Conservation (phyloP, 2,113 vertebrate species). For the Paradoxurus hermaphroditus region DNA sequence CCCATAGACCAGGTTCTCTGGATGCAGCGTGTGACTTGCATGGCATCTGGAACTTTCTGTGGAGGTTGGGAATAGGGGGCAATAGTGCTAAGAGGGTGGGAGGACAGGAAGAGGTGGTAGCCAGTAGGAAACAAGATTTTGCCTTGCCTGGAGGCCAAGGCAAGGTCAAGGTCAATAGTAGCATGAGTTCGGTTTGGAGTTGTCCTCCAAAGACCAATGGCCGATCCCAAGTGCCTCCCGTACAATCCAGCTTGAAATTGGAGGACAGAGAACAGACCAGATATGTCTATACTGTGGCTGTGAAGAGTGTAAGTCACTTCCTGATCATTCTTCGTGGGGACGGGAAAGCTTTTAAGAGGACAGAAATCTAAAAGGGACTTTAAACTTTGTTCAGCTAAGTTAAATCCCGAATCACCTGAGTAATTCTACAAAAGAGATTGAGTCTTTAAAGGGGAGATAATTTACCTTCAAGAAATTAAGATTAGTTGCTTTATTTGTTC, state of each 20-base stretch:
- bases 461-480: not conserved
- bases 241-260: not conserved
- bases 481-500: not conserved
- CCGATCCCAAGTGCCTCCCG: not conserved
- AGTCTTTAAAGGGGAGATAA: not conserved
- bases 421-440: not conserved
- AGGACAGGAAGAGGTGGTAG: not conserved
- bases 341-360: not conserved
- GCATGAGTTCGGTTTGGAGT: not conserved
- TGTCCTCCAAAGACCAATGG: not conserved
- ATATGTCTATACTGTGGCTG: not conserved
- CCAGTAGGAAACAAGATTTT: not conserved
- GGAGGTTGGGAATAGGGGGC: not conserved
- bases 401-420: not conserved
- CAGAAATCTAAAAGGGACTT: not conserved
- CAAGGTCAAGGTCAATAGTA: rapidly evolving
- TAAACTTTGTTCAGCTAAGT: not conserved
- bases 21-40: not conserved
- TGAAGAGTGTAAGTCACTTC: not conserved
- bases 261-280: not conserved
- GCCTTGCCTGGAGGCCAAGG: not conserved
- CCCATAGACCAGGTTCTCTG: not conserved
- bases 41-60: not conserved
- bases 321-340: not conserved
- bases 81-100: not conserved